Percentiles rank a stretch among this genome's conserved stretches.
phyloP scores from a whole-genome alignment of 2,113 vertebrate species.

The Podarcis muralis region DNA sequence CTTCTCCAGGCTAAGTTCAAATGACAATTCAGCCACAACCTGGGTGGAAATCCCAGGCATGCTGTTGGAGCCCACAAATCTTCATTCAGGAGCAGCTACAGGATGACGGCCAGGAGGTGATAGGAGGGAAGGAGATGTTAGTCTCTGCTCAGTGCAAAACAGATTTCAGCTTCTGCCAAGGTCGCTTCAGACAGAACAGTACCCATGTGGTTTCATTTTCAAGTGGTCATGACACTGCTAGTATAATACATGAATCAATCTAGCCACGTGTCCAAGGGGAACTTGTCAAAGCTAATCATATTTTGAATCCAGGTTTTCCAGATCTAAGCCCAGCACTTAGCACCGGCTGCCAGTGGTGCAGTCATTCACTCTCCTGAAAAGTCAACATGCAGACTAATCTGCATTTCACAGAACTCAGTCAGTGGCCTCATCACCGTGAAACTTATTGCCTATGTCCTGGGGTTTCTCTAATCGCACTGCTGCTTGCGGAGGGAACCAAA shows the following conservation, averaged over 20 bases:
- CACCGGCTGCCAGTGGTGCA: not conserved
- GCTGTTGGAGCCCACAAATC: not conserved
- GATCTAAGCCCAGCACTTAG: not conserved
- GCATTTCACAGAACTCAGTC: not conserved
- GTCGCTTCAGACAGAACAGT: not conserved
- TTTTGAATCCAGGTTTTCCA: not conserved
- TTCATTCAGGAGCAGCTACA: not conserved
- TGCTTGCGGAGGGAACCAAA: conserved; percentile 13
- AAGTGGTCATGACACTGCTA: not conserved
- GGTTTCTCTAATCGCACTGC: not conserved
- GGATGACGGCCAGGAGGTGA: not conserved
- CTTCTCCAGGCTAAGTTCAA: no score
- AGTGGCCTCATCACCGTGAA: conserved; percentile 4
- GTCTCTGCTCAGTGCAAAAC: no score
- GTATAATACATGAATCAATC: not conserved
- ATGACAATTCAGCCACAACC: not conserved
- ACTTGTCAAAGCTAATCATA: not conserved
- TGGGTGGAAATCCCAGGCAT: not conserved
- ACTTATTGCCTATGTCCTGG: not conserved
- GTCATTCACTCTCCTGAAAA: not conserved
- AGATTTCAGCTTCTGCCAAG: not conserved
- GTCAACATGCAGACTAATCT: not conserved
- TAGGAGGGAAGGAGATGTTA: no score
- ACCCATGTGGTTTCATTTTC: not conserved
- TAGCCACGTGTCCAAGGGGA: not conserved